Percentiles rank a stretch among this genome's conserved stretches.
These are phyloP conservation scores for Dolichotis patagonum DNA, from an alignment of 2,113 vertebrate species.

Conservation along the genomic window DNA sequence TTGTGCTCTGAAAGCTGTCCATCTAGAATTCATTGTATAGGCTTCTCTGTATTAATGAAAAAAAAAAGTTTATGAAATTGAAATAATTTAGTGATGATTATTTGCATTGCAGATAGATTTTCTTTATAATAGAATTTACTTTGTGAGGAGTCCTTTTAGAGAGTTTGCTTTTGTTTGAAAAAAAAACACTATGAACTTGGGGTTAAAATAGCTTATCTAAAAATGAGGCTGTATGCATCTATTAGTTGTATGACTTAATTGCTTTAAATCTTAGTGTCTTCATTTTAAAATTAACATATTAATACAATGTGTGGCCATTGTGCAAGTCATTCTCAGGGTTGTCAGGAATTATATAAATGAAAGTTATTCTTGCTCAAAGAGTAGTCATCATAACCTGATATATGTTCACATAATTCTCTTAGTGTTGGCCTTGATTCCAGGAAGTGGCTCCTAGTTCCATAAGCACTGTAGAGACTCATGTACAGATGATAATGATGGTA, in stretches of 20 bases:
- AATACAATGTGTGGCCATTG: neutral
- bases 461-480: neutral
- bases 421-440: neutral
- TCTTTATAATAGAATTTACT: slow-evolving; percentile 39
- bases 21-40: neutral
- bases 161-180: neutral
- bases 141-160: neutral
- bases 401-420: neutral
- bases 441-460: neutral
- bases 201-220: neutral
- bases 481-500: neutral
- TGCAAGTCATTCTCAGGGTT: neutral
- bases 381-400: neutral
- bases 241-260: neutral
- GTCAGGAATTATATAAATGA: slow-evolving; percentile 2
- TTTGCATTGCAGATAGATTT: slow-evolving; percentile 27
- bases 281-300: slow-evolving; percentile 46
- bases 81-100: neutral
- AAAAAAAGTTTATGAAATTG: neutral
- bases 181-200: neutral
- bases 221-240: neutral
- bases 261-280: neutral
- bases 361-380: slow-evolving; percentile 1
- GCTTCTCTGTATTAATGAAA: neutral
- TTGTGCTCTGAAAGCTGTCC: slow-evolving; percentile 24